Evolutionary conservation across 2,888 invertebrate genomes (phyloP).

Genomic region (Bombyx huttoni): DNA sequence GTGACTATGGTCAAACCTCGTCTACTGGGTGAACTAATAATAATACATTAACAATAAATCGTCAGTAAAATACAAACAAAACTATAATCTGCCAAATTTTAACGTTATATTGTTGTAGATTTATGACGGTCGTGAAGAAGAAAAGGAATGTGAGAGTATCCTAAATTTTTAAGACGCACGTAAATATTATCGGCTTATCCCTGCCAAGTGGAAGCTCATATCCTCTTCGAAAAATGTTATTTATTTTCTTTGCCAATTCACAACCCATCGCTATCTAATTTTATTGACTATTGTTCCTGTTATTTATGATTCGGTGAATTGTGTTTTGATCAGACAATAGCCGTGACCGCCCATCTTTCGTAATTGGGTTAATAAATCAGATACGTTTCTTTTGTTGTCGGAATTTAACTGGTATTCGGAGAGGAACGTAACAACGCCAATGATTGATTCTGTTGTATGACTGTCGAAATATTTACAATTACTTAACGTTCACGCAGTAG

Average conservation of each 20-base stretch:
- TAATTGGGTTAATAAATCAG: constrained; percentile 61
- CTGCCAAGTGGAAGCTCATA: constrained; percentile 30
- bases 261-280: constrained; percentile 50
- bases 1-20: too few relatives aligned
- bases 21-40: too few relatives aligned
- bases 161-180: constrained; percentile 15
- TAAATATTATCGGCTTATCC: constrained; percentile 31
- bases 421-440: not conserved
- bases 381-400: constrained; percentile 41
- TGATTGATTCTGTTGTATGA: not conserved
- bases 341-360: constrained; percentile 38
- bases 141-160: constrained; percentile 1
- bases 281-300: constrained; percentile 64
- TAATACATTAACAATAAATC: too few relatives aligned
- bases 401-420: not conserved
- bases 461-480: not conserved
- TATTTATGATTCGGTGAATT: constrained; percentile 61
- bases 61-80: too few relatives aligned
- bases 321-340: constrained; percentile 59
- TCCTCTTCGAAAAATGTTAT: constrained; percentile 33
- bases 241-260: constrained; percentile 45
- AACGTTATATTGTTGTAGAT: not conserved
- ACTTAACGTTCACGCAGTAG: not conserved
- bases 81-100: not conserved
- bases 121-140: constrained; percentile 1